Conservation (phyloP, 2,113 vertebrate species). For the Upupa epops region DNA sequence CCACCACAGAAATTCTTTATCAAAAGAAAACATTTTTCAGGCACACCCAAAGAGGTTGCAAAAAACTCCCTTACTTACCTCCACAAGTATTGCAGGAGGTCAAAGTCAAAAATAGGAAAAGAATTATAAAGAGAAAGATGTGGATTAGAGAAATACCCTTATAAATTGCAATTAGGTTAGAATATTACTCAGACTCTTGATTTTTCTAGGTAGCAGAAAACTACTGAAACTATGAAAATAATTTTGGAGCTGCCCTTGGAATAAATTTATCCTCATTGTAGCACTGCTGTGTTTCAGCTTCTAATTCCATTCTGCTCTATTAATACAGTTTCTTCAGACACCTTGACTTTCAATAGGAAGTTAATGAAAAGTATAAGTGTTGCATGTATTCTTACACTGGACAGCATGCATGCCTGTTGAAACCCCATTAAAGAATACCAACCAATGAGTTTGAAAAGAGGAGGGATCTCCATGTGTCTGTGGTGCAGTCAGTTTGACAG, state of each 20-base stretch:
- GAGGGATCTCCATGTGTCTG: neutral
- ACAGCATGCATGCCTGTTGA: neutral
- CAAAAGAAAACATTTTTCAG: constrained; percentile 52
- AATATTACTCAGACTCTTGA: neutral
- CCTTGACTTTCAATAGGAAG: neutral
- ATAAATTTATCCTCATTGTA: neutral
- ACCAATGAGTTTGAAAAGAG: neutral
- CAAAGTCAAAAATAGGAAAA: neutral
- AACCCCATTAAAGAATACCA: neutral
- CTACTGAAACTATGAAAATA: neutral
- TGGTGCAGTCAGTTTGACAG: neutral
- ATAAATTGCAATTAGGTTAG: neutral
- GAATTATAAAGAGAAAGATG: neutral
- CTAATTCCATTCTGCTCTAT: neutral
- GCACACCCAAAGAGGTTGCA: neutral
- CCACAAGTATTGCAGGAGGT: neutral
- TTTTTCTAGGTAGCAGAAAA: neutral
- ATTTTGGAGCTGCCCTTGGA: neutral
- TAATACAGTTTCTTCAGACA: neutral
- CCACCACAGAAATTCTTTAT: neutral
- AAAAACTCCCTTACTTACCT: neutral
- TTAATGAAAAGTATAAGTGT: neutral
- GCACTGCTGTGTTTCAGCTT: neutral
- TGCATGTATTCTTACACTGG: neutral
- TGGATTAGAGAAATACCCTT: neutral